Base-by-base conservation (phyloP, 2,888 invertebrate species). In the Drosophila basisetae region DNA sequence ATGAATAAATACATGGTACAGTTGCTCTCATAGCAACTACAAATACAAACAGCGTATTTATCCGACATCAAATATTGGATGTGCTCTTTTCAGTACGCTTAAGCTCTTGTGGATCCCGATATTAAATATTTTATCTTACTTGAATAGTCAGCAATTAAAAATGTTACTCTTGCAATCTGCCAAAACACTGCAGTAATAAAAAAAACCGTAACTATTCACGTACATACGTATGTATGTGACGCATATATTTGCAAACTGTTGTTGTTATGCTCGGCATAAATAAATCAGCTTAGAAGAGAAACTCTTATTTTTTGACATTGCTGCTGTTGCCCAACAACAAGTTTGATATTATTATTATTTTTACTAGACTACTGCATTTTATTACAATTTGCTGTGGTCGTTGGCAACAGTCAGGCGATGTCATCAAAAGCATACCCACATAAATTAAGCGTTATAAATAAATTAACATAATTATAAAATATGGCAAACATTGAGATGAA, bases 401-500 rank as follows among this genome's bases (percentile, higher is more conserved):
- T 30, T 50, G 60, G 30, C 56, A 47, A 28, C 25, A 33, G 41
- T 28, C 35, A 16, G 30, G 30, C 30, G 39, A 22, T 50, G 60
- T 65, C 78, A 82, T 82, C 78, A 80, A 76, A 71, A 78, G 71
- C 83, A 84, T 69, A 70, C 67, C 35, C 66, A 58, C 80, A 85
- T 85, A 83, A 85, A 83, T 84, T 70, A 80, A 81, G 72, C 74
- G 70, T 76, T 66, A 84, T 84, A 84, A 79, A 84, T 84, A 86
- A 84, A 86, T 86, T 81, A 80, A 76, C 82, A 82, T 84, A 85
- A 85, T 84, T 82, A 84, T 81, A 56, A 76, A 78, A 70, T 76
- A 74, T 78, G 68, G 33, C 43, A 7, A 39, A 39, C 28, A 49
- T 41, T 41, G 43, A 31, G 13, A 35, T 47, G 55, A 62, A 35